Conservation (phyloP, 2,888 invertebrate species). For the Drosophila crucigera region DNA sequence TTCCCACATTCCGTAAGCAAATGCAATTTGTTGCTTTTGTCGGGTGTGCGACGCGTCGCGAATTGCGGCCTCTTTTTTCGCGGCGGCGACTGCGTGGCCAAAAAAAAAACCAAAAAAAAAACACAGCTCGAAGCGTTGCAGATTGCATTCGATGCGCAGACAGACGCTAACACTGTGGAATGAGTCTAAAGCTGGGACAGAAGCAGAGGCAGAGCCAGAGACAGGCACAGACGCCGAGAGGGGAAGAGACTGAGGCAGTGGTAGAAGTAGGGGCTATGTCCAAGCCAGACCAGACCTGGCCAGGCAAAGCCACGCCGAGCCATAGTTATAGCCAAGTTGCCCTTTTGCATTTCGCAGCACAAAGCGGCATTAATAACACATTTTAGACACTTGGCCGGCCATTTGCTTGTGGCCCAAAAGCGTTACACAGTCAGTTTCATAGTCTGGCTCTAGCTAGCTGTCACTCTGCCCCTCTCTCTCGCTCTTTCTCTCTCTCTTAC, state of each 20-base stretch:
- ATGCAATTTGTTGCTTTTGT: slow-evolving; percentile 45
- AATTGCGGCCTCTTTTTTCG: slow-evolving; percentile 56
- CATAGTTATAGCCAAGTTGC: slow-evolving; percentile 48
- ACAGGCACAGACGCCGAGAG: not conserved
- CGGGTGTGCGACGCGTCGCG: slow-evolving; percentile 56
- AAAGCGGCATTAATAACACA: slow-evolving; percentile 75
- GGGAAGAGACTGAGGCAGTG: not conserved
- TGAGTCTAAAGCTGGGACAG: slow-evolving; percentile 19
- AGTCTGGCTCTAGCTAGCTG: slow-evolving; percentile 8
- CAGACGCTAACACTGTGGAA: slow-evolving; percentile 35
- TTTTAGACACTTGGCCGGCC: slow-evolving; percentile 70
- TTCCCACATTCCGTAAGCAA: slow-evolving; percentile 25
- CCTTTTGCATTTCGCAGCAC: slow-evolving; percentile 64
- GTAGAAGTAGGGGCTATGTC: not conserved
- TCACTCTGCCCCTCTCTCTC: not conserved
- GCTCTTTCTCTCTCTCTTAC: not conserved
- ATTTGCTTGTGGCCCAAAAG: slow-evolving; percentile 48
- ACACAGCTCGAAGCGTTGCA: slow-evolving; percentile 76
- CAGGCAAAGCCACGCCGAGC: not conserved
- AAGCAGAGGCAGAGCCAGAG: not conserved
- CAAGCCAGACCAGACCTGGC: not conserved
- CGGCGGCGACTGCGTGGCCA: slow-evolving; percentile 53
- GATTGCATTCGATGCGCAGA: slow-evolving; percentile 81
- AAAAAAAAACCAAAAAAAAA: slow-evolving; percentile 16
- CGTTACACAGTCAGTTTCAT: slow-evolving; percentile 29